A percentile compares a stretch with the other conserved stretches of the same genome.
Conservation (phyloP, 1,140 invertebrate genomes). For the Polyergus mexicanus region DNA sequence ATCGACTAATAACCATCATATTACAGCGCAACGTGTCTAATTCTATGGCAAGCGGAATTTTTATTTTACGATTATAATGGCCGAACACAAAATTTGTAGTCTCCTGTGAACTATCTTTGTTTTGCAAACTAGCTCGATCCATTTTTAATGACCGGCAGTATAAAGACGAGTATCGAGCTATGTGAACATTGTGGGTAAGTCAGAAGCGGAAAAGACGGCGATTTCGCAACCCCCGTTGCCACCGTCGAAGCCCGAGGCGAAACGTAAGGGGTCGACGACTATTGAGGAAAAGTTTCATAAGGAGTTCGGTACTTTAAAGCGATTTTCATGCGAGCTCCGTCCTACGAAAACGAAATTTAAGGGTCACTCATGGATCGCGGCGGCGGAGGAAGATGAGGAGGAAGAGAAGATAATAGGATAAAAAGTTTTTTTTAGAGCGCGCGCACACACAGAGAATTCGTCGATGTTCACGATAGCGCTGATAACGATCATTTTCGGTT, state of each 20-base stretch:
- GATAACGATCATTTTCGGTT: constrained; percentile 19
- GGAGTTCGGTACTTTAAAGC: constrained; percentile 55
- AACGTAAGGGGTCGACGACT: background rate
- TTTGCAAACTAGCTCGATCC: constrained; percentile 39
- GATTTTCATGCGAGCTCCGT: constrained; percentile 49
- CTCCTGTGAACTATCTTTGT: constrained; percentile 32
- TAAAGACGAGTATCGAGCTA: constrained; percentile 67
- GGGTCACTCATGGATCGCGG: constrained; percentile 48
- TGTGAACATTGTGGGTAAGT: constrained; percentile 44
- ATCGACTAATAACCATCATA: constrained; percentile 49
- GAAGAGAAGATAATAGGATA: constrained; percentile 62
- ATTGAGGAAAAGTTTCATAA: constrained; percentile 52
- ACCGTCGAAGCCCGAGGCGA: background rate
- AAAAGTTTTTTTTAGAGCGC: constrained; percentile 55
- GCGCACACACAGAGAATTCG: constrained; percentile 40
- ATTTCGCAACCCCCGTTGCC: background rate
- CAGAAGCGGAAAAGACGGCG: constrained; percentile 56
- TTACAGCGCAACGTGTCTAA: constrained; percentile 24
- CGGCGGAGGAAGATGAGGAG: background rate
- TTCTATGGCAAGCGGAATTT: background rate
- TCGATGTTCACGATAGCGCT: constrained; percentile 25
- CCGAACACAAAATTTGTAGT: constrained; percentile 26
- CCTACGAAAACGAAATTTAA: constrained; percentile 70
- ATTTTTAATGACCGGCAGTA: constrained; percentile 67
- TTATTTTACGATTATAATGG: constrained; percentile 57